Evolutionary conservation across 2,888 invertebrate species (phyloP).

Genomic region (Eulithis prunata): DNA sequence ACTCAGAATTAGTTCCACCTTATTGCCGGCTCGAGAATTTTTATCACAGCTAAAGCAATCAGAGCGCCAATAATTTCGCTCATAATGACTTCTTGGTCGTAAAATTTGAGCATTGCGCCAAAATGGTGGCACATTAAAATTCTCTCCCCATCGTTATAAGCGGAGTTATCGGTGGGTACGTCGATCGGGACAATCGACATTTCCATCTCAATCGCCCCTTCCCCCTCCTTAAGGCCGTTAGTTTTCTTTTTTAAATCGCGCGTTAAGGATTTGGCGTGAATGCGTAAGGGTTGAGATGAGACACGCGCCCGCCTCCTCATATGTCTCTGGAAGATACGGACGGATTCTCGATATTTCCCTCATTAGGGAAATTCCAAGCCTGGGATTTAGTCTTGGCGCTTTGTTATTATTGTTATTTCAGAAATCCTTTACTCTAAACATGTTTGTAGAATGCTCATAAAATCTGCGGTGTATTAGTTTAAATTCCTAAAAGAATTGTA

Average conservation of each 20-base stretch:
- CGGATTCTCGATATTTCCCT: conserved; percentile 60
- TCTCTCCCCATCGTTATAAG: conserved; percentile 83
- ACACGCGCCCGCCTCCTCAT: conserved; percentile 69
- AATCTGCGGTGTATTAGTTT: no score
- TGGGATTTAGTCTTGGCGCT: conserved; percentile 40
- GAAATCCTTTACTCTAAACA: neutral
- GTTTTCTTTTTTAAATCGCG: conserved; percentile 84
- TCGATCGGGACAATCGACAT: conserved; percentile 80
- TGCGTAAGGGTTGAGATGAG: conserved; percentile 78
- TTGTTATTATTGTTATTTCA: conserved; percentile 18
- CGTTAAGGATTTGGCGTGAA: conserved; percentile 83
- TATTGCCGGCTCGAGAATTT: conserved; percentile 83
- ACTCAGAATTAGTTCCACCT: conserved; percentile 82
- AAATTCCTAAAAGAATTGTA: no score
- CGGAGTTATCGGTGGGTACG: conserved; percentile 75
- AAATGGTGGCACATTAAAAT: conserved; percentile 85
- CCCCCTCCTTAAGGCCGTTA: conserved; percentile 67
- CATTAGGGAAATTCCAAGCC: conserved; percentile 40
- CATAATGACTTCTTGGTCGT: conserved; percentile 82
- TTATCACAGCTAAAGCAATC: conserved; percentile 84
- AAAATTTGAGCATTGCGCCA: conserved; percentile 85
- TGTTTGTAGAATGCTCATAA: neutral
- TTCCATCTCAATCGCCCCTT: conserved; percentile 77
- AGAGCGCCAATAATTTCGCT: conserved; percentile 84
- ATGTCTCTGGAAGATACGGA: conserved; percentile 72